phyloP scores from a whole-genome alignment of 2,797 vertebrate species.

The Synaphobranchus kaupii region DNA sequence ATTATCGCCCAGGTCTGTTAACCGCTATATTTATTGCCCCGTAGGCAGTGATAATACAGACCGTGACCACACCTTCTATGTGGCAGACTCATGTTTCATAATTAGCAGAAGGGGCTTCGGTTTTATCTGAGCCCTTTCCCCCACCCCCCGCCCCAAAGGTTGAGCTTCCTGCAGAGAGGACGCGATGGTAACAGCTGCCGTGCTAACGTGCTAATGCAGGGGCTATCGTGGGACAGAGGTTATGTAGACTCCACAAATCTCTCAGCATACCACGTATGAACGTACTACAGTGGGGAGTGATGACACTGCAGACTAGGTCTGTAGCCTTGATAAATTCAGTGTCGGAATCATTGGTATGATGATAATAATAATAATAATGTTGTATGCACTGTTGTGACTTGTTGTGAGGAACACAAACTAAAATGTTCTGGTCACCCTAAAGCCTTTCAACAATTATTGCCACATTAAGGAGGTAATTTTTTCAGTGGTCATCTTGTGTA shows the following conservation, averaged over 20 bases:
- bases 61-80: neutral
- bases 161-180: neutral
- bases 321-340: no score
- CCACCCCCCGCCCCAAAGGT: neutral
- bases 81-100: neutral
- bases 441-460: no score
- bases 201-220: neutral
- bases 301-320: no score
- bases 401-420: no score
- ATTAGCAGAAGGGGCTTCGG: neutral
- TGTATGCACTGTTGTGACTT: no score
- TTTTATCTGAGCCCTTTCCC: neutral
- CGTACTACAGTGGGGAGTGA: no score
- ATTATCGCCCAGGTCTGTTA: neutral
- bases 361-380: no score
- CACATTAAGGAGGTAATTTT: no score
- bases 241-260: neutral
- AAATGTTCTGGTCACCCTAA: no score
- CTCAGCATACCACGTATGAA: neutral
- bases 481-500: no score
- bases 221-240: neutral
- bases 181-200: no score
- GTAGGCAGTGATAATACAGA: neutral
- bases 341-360: no score
- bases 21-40: neutral